A percentile compares a stretch with the other conserved stretches of the same genome.
phyloP scores from a whole-genome alignment of 2,113 vertebrate genomes.

The Oophaga pumilio region DNA sequence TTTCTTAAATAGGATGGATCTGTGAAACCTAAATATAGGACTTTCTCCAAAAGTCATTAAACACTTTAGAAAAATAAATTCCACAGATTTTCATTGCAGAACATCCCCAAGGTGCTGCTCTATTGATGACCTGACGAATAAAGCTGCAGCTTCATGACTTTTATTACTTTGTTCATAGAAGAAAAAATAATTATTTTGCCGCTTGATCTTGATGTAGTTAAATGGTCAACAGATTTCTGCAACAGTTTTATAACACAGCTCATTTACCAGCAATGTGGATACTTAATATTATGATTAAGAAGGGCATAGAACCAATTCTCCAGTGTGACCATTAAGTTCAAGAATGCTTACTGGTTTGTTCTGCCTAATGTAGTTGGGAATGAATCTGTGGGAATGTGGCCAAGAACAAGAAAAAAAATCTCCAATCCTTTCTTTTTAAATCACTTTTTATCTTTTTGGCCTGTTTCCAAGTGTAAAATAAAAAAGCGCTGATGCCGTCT shows the following conservation, averaged over 20 bases:
- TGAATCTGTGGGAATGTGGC: constrained; percentile 49
- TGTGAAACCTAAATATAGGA: not conserved
- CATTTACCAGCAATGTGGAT: not conserved
- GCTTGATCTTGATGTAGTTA: not conserved
- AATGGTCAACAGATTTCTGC: not conserved
- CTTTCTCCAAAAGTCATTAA: constrained; percentile 2
- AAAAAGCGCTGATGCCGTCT: constrained; percentile 16
- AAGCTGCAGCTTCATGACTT: constrained; percentile 3
- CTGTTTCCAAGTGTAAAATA: constrained; percentile 38
- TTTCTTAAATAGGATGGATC: not conserved
- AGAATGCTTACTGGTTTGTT: constrained; percentile 45
- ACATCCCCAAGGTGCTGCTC: not conserved
- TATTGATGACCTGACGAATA: not conserved
- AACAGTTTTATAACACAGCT: constrained; percentile 9
- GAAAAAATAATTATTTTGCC: constrained; percentile 4
- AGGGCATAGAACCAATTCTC: constrained; percentile 37
- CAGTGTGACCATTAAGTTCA: constrained; percentile 41
- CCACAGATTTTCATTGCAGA: constrained; percentile 8
- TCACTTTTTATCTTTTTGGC: constrained; percentile 37
- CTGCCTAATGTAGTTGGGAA: constrained; percentile 48
- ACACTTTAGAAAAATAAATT: constrained; percentile 6
- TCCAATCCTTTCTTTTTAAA: constrained; percentile 23
- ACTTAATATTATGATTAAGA: constrained; percentile 6
- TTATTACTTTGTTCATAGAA: constrained; percentile 4
- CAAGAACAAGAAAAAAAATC: constrained; percentile 42